Percentiles rank a stretch among this genome's conserved stretches.
Evolutionary conservation across 2,888 invertebrate species (phyloP).

Genomic region (Neuroscelio doddi): DNA sequence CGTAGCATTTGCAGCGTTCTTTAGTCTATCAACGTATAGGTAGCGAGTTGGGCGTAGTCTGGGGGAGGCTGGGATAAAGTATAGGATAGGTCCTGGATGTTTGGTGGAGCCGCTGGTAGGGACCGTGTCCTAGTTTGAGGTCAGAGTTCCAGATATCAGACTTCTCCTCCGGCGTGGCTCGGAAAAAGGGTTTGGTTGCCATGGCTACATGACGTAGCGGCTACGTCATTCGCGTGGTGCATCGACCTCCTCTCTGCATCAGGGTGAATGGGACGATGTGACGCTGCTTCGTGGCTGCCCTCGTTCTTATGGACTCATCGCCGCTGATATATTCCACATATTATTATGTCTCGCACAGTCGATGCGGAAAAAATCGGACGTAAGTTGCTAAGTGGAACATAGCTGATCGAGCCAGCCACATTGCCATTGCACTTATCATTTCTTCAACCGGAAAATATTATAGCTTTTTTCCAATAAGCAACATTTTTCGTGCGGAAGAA

Average conservation of each 20-base stretch:
- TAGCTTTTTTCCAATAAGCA: no score
- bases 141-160: conserved; percentile 63
- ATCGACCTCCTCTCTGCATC: conserved; percentile 51
- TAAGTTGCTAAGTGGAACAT: conserved; percentile 41
- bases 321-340: conserved; percentile 11
- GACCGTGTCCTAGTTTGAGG: conserved; percentile 59
- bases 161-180: conserved; percentile 42
- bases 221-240: conserved; percentile 61
- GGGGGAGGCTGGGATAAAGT: conserved; percentile 9
- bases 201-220: conserved; percentile 65
- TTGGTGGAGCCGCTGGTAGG: conserved; percentile 32
- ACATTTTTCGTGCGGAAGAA: no score
- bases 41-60: no score
- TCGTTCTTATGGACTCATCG: conserved; percentile 37
- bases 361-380: conserved; percentile 35
- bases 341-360: conserved; percentile 29
- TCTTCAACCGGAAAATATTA: no score
- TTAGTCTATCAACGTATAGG: conserved; percentile 16
- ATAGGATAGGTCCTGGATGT: conserved; percentile 46
- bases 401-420: conserved; percentile 8
- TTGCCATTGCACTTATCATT: conserved; percentile 29
- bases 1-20: conserved; percentile 20
- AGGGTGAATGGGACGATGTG: conserved; percentile 60
- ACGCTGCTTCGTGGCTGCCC: conserved; percentile 54
- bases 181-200: conserved; percentile 51